phyloP scores from a whole-genome alignment of 2,113 vertebrate species.

The Dicrurus megarhynchus region DNA sequence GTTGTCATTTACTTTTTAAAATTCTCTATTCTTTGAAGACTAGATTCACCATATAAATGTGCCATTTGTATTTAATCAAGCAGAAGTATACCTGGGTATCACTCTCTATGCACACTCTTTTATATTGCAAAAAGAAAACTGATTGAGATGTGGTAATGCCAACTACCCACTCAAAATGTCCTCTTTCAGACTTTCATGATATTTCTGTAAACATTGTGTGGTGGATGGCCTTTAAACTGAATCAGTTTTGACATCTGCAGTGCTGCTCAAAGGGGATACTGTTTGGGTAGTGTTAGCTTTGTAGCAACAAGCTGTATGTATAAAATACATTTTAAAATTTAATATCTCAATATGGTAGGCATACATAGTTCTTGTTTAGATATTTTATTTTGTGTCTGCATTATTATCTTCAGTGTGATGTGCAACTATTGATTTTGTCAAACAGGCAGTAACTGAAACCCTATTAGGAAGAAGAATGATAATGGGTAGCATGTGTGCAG shows the following conservation, averaged over 20 bases:
- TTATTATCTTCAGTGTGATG: background rate
- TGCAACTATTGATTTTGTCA: background rate
- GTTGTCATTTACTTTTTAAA: background rate
- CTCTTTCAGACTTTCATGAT: background rate
- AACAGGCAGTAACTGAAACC: background rate
- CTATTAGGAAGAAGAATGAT: background rate
- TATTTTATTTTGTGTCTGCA: background rate
- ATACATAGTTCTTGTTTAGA: background rate
- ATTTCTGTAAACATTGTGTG: background rate
- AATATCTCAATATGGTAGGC: background rate
- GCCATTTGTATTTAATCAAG: background rate
- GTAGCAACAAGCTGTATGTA: background rate
- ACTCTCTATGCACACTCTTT: background rate
- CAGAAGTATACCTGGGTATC: background rate
- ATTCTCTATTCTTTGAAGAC: background rate
- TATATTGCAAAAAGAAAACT: background rate
- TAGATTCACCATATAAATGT: background rate
- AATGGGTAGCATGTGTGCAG: background rate
- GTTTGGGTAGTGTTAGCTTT: background rate
- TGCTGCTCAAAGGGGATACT: background rate
- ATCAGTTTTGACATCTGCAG: background rate
- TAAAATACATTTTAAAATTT: background rate
- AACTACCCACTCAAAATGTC: background rate
- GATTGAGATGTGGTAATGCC: background rate
- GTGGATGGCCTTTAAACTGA: background rate